These are phyloP conservation scores for Aegotheles bennettii DNA, from an alignment of 2,113 vertebrate species.

Conservation along the genomic window DNA sequence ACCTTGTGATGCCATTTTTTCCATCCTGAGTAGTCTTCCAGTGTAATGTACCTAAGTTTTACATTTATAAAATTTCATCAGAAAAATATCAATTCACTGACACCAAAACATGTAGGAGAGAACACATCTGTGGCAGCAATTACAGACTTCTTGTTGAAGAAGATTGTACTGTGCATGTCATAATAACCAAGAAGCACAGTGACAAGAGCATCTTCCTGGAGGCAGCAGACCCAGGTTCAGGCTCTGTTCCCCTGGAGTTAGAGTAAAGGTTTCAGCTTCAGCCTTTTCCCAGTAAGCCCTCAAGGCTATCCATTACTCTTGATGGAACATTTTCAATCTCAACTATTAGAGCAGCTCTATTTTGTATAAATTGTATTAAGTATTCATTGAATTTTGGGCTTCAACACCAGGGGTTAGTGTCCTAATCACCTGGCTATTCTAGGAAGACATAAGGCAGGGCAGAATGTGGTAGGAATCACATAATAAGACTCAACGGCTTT, in stretches of 20 bases:
- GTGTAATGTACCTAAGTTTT: background rate
- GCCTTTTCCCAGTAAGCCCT: slow-evolving; percentile 41
- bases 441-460: background rate
- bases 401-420: slow-evolving; percentile 40
- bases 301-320: slow-evolving; percentile 66
- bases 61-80: background rate
- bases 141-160: background rate
- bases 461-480: background rate
- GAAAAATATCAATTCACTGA: background rate
- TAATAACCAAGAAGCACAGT: background rate
- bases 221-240: background rate
- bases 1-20: background rate
- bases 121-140: background rate
- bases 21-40: background rate
- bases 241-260: background rate
- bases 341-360: slow-evolving; percentile 46
- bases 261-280: slow-evolving; percentile 7
- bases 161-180: background rate
- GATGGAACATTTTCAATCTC: slow-evolving; percentile 61
- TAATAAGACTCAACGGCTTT: background rate
- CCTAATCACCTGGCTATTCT: slow-evolving; percentile 46
- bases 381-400: slow-evolving; percentile 61
- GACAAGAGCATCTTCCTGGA: background rate
- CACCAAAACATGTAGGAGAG: background rate
- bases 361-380: slow-evolving; percentile 59